phyloP scores from a whole-genome alignment of 2,888 invertebrate genomes.

The Drymonia ruficornis region DNA sequence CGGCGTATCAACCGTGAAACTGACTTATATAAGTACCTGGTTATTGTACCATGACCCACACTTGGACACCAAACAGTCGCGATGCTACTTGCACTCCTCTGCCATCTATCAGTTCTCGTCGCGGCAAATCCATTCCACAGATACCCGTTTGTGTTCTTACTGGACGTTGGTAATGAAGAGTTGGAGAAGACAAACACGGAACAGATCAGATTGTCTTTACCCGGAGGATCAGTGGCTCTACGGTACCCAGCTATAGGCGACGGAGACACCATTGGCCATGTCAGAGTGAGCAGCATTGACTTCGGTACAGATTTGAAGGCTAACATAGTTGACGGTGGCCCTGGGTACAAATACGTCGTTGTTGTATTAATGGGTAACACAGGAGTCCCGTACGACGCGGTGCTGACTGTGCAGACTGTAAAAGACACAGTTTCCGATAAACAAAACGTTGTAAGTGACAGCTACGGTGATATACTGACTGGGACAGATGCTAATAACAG shows the following conservation, averaged over 20 bases:
- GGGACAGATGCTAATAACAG: constrained; percentile 45
- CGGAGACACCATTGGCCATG: constrained; percentile 68
- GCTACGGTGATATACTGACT: constrained; percentile 17
- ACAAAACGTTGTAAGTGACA: constrained; percentile 27
- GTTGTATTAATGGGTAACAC: constrained; percentile 70
- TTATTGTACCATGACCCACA: constrained; percentile 68
- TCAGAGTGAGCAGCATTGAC: constrained; percentile 76
- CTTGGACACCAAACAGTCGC: constrained; percentile 47
- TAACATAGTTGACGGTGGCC: constrained; percentile 73
- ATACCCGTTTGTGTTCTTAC: constrained; percentile 72
- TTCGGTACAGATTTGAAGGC: constrained; percentile 75
- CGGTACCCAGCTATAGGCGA: constrained; percentile 70
- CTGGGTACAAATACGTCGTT: constrained; percentile 75
- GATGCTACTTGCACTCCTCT: constrained; percentile 61
- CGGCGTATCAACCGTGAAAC: constrained; percentile 67
- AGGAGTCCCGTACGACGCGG: constrained; percentile 67
- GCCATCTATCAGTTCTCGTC: constrained; percentile 45
- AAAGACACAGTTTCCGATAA: constrained; percentile 26
- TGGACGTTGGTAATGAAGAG: constrained; percentile 80
- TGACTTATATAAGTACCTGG: constrained; percentile 71
- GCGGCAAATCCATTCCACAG: constrained; percentile 70
- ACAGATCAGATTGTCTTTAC: constrained; percentile 68
- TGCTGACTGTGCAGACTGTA: constrained; percentile 68
- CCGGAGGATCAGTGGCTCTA: constrained; percentile 74
- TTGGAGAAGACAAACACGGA: constrained; percentile 67